Conservation (phyloP, 2,797 vertebrate species). For the Capromys pilorides region DNA sequence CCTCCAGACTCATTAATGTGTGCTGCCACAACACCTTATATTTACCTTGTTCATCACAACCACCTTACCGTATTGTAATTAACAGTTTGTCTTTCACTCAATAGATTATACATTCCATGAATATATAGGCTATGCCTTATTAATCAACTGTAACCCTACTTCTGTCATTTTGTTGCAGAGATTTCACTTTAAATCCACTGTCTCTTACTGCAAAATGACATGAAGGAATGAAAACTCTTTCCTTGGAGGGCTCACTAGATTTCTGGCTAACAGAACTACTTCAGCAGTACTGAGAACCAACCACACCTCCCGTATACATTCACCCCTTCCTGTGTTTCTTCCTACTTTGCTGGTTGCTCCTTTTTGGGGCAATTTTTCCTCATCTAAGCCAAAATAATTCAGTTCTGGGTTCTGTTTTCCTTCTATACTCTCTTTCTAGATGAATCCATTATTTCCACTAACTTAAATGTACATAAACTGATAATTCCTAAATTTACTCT, state of each 20-base stretch:
- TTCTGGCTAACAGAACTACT: not conserved
- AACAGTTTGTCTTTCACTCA: not conserved
- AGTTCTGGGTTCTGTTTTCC: too few relatives aligned
- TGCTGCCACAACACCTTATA: not conserved
- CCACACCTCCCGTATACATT: not conserved
- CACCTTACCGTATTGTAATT: not conserved
- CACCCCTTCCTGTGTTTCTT: not conserved
- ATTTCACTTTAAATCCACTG: not conserved
- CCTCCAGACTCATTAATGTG: too few relatives aligned
- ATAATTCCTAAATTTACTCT: too few relatives aligned
- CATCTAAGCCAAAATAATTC: not conserved
- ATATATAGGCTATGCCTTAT: not conserved
- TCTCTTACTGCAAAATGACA: not conserved
- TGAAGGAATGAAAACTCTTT: not conserved
- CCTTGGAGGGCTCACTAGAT: not conserved
- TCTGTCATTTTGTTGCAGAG: not conserved
- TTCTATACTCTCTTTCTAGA: too few relatives aligned
- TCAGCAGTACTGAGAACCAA: not conserved
- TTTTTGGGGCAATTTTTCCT: not conserved
- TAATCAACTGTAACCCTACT: not conserved
- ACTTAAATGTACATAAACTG: too few relatives aligned
- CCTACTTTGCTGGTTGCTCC: not conserved
- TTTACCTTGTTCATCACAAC: not conserved
- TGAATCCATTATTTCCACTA: too few relatives aligned
- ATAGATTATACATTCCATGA: not conserved